phyloP scores from a whole-genome alignment of 2,113 vertebrate species.

The Eleginops maclovinus region DNA sequence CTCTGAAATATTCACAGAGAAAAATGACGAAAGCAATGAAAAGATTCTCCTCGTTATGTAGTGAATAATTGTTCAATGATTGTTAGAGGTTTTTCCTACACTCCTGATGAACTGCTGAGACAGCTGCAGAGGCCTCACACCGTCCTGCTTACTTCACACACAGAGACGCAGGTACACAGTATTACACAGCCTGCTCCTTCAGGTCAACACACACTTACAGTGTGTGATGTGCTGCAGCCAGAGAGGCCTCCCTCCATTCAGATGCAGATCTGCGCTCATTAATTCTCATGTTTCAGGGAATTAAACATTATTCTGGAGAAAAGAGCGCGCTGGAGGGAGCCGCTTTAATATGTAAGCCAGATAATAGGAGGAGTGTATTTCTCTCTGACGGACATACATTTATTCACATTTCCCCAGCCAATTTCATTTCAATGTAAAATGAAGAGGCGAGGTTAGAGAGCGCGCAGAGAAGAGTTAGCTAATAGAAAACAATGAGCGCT shows the following conservation, averaged over 20 bases:
- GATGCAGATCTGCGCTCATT: conserved; percentile 86
- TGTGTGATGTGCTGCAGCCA: conserved; percentile 62
- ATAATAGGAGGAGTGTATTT: conserved; percentile 78
- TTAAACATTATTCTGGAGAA: conserved; percentile 83
- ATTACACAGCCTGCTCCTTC: conserved; percentile 52
- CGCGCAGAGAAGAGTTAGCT: conserved; percentile 65
- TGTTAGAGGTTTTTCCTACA: background rate
- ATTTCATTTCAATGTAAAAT: conserved; percentile 82
- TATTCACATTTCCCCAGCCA: conserved; percentile 73
- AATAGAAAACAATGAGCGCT: conserved; percentile 83
- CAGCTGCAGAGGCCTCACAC: background rate
- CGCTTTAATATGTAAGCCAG: conserved; percentile 78
- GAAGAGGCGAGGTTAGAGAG: conserved; percentile 72
- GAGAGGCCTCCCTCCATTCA: conserved; percentile 78
- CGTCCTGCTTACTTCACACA: background rate
- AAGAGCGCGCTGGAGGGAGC: conserved; percentile 58
- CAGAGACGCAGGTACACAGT: background rate
- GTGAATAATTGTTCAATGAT: background rate
- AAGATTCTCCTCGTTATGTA: background rate
- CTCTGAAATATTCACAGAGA: no score
- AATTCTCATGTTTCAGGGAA: conserved; percentile 85
- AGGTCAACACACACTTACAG: conserved; percentile 12
- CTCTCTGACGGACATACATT: conserved; percentile 70
- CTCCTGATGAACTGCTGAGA: background rate
- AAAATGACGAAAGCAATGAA: background rate